These are phyloP conservation scores for Epinephelus awoara DNA, from an alignment of 2,797 vertebrate genomes.

Conservation along the genomic window DNA sequence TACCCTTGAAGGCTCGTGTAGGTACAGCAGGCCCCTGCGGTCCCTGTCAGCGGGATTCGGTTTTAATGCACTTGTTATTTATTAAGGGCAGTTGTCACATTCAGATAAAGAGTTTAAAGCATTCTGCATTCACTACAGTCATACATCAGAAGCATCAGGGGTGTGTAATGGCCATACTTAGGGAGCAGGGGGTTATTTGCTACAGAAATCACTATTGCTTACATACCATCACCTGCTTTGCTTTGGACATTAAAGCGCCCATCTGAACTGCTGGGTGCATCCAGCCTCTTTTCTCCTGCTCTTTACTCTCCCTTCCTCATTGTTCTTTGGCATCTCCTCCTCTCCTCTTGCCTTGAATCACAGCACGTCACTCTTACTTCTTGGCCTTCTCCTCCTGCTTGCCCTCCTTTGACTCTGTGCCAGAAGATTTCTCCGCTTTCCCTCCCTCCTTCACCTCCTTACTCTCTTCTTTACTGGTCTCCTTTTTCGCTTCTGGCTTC, in stretches of 20 bases:
- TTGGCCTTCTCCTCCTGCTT: conserved; percentile 83
- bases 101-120: conserved; percentile 87
- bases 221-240: conserved; percentile 78
- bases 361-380: conserved; percentile 77
- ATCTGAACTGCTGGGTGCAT: conserved; percentile 55
- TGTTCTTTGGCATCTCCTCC: conserved; percentile 76
- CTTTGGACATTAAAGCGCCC: conserved; percentile 73
- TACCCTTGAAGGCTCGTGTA: conserved; percentile 73
- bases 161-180: conserved; percentile 75
- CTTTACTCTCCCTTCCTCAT: conserved; percentile 31
- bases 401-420: conserved; percentile 86
- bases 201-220: conserved; percentile 85
- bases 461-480: conserved; percentile 67
- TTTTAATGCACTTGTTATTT: conserved; percentile 92
- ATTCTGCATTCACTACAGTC: conserved; percentile 88
- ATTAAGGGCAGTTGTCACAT: conserved; percentile 84
- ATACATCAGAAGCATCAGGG: conserved; percentile 86
- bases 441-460: conserved; percentile 67
- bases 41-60: conserved; percentile 58
- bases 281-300: conserved; percentile 50
- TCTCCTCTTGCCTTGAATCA: conserved; percentile 28
- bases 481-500: conserved; percentile 69
- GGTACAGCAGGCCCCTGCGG: conserved; percentile 63
- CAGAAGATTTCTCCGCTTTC: conserved; percentile 87
- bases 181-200: conserved; percentile 76